These are phyloP conservation scores for Rhinolophus ferrumequinum DNA, from an alignment of 2,113 vertebrate species.

Conservation along the genomic window DNA sequence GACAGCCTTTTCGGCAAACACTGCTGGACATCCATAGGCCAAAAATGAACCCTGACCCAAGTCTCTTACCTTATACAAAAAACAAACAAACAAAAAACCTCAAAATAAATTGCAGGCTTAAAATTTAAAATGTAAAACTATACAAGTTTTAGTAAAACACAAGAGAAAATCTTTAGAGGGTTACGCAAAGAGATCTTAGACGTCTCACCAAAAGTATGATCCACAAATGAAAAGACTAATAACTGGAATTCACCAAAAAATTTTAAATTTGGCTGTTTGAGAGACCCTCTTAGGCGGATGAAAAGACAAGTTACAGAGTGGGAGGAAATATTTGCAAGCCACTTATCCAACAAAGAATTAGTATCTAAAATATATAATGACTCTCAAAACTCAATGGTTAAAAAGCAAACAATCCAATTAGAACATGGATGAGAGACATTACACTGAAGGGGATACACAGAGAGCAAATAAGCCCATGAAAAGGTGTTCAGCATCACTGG, in stretches of 20 bases:
- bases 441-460: background rate
- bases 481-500: background rate
- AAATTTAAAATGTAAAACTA: background rate
- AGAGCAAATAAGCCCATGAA: background rate
- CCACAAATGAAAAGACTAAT: background rate
- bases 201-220: background rate
- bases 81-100: background rate
- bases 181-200: background rate
- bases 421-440: background rate
- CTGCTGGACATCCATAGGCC: background rate
- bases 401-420: background rate
- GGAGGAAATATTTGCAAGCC: background rate
- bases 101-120: background rate
- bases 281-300: background rate
- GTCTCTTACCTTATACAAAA: background rate
- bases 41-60: background rate
- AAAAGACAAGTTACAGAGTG: background rate
- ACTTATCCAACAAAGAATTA: background rate
- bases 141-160: background rate
- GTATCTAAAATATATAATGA: background rate
- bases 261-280: background rate
- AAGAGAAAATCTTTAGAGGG: background rate
- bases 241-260: background rate
- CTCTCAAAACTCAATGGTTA: background rate
- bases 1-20: background rate